Percentiles rank a stretch among this genome's conserved stretches.
Conservation (phyloP, 2,797 vertebrate species). For the Rhabdomys pumilio region DNA sequence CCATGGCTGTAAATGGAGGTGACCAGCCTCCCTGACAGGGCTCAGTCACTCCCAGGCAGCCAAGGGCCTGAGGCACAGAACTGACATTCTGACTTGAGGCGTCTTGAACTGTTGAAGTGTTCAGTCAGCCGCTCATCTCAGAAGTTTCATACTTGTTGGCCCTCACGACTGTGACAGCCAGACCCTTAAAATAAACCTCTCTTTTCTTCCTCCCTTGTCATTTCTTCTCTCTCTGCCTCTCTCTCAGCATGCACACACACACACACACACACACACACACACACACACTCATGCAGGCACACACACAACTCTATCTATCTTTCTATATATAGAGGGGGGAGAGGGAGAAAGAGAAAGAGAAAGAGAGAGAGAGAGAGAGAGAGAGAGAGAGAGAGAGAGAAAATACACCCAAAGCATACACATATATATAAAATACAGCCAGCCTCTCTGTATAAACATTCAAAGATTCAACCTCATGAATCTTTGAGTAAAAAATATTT, state of each 20-base stretch:
- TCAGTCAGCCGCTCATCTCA: neutral
- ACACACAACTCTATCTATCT: no score
- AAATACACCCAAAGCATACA: neutral
- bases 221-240: neutral
- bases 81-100: neutral
- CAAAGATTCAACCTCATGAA: neutral
- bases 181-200: neutral
- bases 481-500: no score
- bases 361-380: no score
- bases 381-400: neutral
- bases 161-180: fast-evolving
- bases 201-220: neutral
- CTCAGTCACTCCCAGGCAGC: neutral
- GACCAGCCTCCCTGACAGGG: fast-evolving
- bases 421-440: neutral
- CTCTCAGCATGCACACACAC: neutral
- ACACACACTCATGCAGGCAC: no score
- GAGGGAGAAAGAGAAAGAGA: no score
- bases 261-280: neutral
- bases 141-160: fast-evolving
- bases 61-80: neutral
- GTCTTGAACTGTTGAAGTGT: neutral
- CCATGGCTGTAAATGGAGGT: no score
- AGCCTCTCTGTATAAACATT: neutral
- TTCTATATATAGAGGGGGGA: no score